These are phyloP conservation scores for Micromesistius poutassou DNA, from an alignment of 2,797 vertebrate species.

Conservation along the genomic window DNA sequence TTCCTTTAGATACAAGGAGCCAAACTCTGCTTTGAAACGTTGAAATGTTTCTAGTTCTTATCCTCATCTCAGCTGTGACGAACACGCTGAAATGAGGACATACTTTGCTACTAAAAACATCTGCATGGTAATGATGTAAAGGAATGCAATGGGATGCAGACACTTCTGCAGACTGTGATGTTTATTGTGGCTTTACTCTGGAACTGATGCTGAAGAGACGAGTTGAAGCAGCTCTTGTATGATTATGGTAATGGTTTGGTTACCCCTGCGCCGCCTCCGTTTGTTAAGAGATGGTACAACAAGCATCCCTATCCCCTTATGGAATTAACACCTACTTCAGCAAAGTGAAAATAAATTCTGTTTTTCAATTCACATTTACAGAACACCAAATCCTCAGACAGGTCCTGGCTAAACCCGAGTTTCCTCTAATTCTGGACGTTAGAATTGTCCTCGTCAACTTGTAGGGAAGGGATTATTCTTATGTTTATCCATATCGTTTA, in stretches of 20 bases:
- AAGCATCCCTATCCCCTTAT: too few species aligned
- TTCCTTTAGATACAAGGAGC: neutral
- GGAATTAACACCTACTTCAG: too few species aligned
- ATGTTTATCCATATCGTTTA: too few species aligned
- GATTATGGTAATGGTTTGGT: neutral
- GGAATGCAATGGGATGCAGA: neutral
- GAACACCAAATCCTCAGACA: too few species aligned
- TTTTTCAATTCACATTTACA: too few species aligned
- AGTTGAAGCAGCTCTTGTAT: neutral
- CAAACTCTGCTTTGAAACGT: neutral
- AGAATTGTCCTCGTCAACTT: too few species aligned
- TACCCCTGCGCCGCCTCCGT: too few species aligned
- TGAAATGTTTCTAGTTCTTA: neutral
- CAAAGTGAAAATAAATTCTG: too few species aligned
- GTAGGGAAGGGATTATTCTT: too few species aligned
- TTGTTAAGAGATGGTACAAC: too few species aligned
- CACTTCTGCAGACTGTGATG: neutral
- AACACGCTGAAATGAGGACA: neutral
- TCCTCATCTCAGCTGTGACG: neutral
- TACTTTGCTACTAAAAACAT: neutral
- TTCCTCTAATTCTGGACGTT: too few species aligned
- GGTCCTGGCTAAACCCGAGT: too few species aligned
- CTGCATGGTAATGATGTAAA: neutral
- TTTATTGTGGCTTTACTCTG: neutral
- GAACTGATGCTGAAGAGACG: neutral